These are phyloP conservation scores for Kryptopterus vitreolus DNA, from an alignment of 2,797 vertebrate genomes.

Conservation along the genomic window DNA sequence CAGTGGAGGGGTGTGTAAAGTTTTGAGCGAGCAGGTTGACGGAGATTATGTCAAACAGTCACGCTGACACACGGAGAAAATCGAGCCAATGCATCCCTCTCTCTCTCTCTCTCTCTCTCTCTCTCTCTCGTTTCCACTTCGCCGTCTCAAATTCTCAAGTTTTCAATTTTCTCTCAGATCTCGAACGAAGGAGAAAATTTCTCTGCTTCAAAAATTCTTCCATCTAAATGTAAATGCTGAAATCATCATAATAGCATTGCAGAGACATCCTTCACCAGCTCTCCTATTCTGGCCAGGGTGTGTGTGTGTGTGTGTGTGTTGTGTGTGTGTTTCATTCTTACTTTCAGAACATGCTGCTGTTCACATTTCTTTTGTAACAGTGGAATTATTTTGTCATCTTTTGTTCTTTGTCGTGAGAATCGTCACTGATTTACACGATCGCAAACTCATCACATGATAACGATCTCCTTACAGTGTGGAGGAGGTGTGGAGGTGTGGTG, in stretches of 20 bases:
- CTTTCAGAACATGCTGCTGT: not conserved
- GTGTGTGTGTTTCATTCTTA: not conserved
- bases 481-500: too few species aligned
- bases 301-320: constrained; percentile 6
- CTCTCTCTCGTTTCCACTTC: constrained; percentile 2
- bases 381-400: not conserved
- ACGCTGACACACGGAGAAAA: constrained; percentile 6
- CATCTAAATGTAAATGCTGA: constrained; percentile 79
- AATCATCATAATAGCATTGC: constrained; percentile 59
- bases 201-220: constrained; percentile 61
- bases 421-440: constrained; percentile 47
- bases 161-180: constrained; percentile 46
- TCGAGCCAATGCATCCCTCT: not conserved
- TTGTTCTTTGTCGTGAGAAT: not conserved
- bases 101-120: not conserved
- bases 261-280: constrained; percentile 45
- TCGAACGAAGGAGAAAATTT: constrained; percentile 51
- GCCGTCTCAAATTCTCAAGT: constrained; percentile 39
- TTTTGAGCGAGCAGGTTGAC: constrained; percentile 10
- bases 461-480: constrained; percentile 60
- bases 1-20: not conserved
- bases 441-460: constrained; percentile 58
- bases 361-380: not conserved
- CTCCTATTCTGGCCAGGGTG: constrained; percentile 14
- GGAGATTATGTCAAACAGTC: constrained; percentile 28